Percentiles rank a stretch among this genome's conserved stretches.
These are phyloP conservation scores for Mirza zaza DNA, from an alignment of 2,113 vertebrate genomes.

Conservation along the genomic window DNA sequence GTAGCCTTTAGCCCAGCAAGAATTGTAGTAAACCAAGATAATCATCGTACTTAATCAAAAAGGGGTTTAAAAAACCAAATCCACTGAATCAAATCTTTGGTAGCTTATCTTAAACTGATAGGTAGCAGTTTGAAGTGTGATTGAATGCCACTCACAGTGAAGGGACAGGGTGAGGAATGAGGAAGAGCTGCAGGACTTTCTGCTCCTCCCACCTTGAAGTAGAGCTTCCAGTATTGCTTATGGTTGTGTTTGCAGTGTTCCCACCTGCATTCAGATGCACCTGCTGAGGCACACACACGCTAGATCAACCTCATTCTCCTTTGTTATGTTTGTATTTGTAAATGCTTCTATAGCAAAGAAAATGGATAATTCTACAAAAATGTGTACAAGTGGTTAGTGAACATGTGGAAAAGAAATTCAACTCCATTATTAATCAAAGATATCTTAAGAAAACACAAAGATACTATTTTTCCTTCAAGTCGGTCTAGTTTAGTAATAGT, in stretches of 20 bases:
- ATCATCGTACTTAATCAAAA: background rate
- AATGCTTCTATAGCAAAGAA: background rate
- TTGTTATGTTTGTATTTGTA: background rate
- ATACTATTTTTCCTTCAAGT: background rate
- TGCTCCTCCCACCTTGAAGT: background rate
- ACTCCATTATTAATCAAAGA: background rate
- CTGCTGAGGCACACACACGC: background rate
- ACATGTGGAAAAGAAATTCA: background rate
- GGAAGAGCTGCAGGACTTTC: background rate
- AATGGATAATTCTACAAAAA: background rate
- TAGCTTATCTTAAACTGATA: background rate
- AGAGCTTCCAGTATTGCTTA: background rate
- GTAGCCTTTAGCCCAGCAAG: background rate
- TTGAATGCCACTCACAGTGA: background rate
- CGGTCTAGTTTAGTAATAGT: background rate
- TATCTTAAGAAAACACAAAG: background rate
- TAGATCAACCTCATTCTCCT: background rate
- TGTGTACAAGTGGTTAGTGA: background rate
- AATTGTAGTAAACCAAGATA: background rate
- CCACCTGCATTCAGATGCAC: background rate
- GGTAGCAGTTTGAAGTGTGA: background rate
- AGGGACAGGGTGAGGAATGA: background rate
- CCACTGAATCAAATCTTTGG: background rate
- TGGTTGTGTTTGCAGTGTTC: background rate
- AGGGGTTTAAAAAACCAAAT: background rate